Percentiles rank a stretch among this genome's conserved stretches.
Conservation (phyloP, 2,113 vertebrate genomes). For the Xenopus laevis region DNA sequence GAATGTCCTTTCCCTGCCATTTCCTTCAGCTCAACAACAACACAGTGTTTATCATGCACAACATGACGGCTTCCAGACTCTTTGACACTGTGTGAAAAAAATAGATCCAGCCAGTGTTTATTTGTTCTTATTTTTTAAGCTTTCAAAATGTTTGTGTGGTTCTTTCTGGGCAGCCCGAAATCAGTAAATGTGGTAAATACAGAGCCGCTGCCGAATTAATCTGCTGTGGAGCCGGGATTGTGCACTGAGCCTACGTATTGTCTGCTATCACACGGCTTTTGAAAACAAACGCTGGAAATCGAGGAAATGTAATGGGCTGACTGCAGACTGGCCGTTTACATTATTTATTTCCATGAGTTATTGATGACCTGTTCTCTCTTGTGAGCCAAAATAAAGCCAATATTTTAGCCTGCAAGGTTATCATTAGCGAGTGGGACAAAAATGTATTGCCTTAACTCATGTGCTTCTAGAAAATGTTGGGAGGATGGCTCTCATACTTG, state of each 20-base stretch:
- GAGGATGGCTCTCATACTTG: too few species aligned
- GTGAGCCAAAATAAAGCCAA: constrained; percentile 18
- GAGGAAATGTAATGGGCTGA: constrained; percentile 36
- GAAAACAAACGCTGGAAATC: constrained; percentile 32
- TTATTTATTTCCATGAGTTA: constrained; percentile 35
- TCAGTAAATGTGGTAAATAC: constrained; percentile 6
- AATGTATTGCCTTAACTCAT: constrained; percentile 5
- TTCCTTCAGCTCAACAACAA: constrained; percentile 11
- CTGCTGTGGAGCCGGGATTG: constrained; percentile 20
- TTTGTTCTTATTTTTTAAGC: constrained; percentile 21
- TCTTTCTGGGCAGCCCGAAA: background rate
- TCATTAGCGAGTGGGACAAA: background rate
- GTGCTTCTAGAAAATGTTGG: background rate
- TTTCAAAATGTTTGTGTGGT: constrained; percentile 7
- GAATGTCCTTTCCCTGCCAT: background rate
- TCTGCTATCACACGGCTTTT: constrained; percentile 35
- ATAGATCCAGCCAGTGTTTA: constrained; percentile 15
- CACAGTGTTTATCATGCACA: constrained; percentile 25
- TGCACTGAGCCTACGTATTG: constrained; percentile 29
- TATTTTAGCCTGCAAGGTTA: constrained; percentile 16
- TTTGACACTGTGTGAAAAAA: background rate
- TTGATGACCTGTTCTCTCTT: constrained; percentile 41
- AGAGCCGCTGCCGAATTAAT: background rate
- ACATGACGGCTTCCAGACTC: constrained; percentile 27
- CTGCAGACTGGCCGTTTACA: constrained; percentile 21